A percentile compares a stretch with the other conserved stretches of the same genome.
These are phyloP conservation scores for Cossypha dichroa DNA, from an alignment of 2,797 vertebrate species.

Conservation along the genomic window DNA sequence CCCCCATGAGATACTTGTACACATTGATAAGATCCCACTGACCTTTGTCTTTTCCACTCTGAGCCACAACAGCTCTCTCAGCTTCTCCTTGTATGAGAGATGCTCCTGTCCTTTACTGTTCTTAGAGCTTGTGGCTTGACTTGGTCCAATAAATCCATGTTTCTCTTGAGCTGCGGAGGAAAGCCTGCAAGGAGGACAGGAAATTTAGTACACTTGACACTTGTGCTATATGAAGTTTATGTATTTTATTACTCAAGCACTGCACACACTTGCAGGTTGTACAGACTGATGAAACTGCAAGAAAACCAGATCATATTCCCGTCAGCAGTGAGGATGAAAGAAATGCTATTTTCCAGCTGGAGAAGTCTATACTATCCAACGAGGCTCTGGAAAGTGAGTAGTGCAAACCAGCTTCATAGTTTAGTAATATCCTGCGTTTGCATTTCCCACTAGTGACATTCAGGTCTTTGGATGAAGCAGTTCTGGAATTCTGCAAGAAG, in stretches of 20 bases:
- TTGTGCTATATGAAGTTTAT: neutral
- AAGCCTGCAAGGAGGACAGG: neutral
- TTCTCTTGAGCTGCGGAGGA: neutral
- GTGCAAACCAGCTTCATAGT: neutral
- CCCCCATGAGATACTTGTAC: neutral
- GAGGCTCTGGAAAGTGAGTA: constrained; percentile 85
- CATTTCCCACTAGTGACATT: neutral
- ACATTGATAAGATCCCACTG: neutral
- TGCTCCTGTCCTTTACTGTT: neutral
- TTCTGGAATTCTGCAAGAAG: neutral
- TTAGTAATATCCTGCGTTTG: neutral
- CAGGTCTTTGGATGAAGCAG: neutral
- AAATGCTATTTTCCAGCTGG: constrained; percentile 87
- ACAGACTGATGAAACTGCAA: constrained; percentile 92
- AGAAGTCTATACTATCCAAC: constrained; percentile 81
- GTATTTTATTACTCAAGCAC: neutral
- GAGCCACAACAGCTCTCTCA: neutral
- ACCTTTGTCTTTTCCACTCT: neutral
- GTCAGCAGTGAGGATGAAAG: constrained; percentile 95
- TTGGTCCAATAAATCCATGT: neutral
- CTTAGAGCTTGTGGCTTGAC: neutral
- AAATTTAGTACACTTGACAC: neutral
- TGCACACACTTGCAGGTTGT: constrained; percentile 80
- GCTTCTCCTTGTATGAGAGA: neutral
- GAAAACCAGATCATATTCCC: constrained; percentile 89